Percentiles rank a stretch among this genome's conserved stretches.
These are phyloP conservation scores for Plutomurus gul DNA, from an alignment of 1,140 invertebrate species.

Conservation along the genomic window DNA sequence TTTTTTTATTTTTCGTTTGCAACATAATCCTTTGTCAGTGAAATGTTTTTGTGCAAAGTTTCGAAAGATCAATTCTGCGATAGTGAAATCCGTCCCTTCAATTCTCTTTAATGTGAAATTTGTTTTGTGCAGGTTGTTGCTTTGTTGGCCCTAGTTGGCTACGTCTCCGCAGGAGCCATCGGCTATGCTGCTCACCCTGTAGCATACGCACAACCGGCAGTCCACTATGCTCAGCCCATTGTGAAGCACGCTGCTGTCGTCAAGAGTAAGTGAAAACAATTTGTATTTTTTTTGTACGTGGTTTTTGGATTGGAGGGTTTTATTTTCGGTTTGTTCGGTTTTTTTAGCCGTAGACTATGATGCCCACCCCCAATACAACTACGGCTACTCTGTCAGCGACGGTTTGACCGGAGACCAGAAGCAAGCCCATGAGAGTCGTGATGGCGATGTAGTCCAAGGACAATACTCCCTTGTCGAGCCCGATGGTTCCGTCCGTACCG, in stretches of 20 bases:
- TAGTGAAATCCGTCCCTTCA: too few relatives aligned
- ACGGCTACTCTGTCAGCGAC: constrained; percentile 40
- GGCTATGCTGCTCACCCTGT: neutral
- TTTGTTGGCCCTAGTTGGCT: constrained; percentile 32
- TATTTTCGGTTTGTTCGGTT: neutral
- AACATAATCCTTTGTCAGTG: too few relatives aligned
- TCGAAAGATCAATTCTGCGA: too few relatives aligned
- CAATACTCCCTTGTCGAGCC: constrained; percentile 59
- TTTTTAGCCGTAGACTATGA: constrained; percentile 34
- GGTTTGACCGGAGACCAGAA: constrained; percentile 54
- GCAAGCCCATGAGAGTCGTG: constrained; percentile 38
- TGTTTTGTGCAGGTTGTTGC: constrained; percentile 1
- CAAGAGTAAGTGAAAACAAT: neutral
- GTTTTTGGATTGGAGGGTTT: neutral
- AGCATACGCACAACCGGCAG: neutral
- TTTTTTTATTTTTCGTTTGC: too few relatives aligned
- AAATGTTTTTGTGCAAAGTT: too few relatives aligned
- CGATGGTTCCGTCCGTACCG: constrained; percentile 70
- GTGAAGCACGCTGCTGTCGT: neutral
- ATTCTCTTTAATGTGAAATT: neutral
- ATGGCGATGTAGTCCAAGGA: constrained; percentile 34
- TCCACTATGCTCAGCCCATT: neutral
- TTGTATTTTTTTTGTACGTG: neutral
- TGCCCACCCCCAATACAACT: constrained; percentile 43
- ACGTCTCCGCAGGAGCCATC: constrained; percentile 18